These are phyloP conservation scores for Bimastos eiseni DNA, from an alignment of 2,888 invertebrate species.

Conservation along the genomic window DNA sequence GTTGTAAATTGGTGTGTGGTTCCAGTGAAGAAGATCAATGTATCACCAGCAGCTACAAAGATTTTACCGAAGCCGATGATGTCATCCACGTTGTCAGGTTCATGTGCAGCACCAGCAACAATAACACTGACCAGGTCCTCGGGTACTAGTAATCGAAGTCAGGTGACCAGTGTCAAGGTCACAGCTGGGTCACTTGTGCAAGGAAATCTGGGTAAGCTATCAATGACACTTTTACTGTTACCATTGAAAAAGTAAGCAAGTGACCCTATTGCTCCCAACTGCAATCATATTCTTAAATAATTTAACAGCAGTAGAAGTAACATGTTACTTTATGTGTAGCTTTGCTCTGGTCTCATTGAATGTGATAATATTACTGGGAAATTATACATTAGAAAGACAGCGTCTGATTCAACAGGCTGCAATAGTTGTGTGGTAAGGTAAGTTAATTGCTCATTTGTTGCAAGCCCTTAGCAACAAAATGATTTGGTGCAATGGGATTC, in stretches of 20 bases:
- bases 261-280: not conserved
- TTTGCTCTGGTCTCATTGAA: not conserved
- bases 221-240: not conserved
- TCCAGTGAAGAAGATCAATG: slow-evolving; percentile 19
- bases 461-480: not conserved
- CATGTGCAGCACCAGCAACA: not conserved
- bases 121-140: not conserved
- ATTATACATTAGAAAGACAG: not conserved
- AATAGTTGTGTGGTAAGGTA: not conserved
- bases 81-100: not conserved
- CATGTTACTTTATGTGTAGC: not conserved
- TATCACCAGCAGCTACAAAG: not conserved
- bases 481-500: not conserved
- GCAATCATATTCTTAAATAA: not conserved
- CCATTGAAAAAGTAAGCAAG: not conserved
- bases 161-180: not conserved
- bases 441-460: not conserved
- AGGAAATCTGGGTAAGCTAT: not conserved
- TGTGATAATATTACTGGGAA: not conserved
- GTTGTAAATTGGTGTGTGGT: not conserved
- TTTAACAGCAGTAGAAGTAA: not conserved
- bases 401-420: not conserved
- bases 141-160: not conserved
- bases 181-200: not conserved
- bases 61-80: slow-evolving; percentile 9